A percentile compares a stretch with the other conserved stretches of the same genome.
These are phyloP conservation scores for Ennomos quercinarius DNA, from an alignment of 2,888 invertebrate genomes.

Conservation along the genomic window DNA sequence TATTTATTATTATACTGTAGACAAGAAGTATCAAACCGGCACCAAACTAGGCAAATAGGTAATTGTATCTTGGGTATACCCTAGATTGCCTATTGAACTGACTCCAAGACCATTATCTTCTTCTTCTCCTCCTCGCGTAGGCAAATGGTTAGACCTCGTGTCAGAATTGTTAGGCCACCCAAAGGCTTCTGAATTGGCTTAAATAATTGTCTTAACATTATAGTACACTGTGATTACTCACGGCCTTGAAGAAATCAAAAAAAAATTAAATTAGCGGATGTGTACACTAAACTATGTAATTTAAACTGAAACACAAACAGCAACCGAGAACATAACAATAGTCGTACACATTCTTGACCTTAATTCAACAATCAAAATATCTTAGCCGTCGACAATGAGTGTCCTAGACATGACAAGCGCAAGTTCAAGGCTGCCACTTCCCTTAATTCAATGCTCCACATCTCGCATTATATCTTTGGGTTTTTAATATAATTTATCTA, in stretches of 20 bases:
- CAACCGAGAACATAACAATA: slow-evolving; percentile 16
- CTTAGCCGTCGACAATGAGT: slow-evolving; percentile 22
- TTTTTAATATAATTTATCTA: too few species aligned
- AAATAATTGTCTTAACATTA: neutral
- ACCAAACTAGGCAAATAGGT: too few species aligned
- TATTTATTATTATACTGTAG: too few species aligned
- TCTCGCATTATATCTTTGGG: neutral
- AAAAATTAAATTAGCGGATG: slow-evolving; percentile 19
- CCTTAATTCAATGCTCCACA: slow-evolving; percentile 11
- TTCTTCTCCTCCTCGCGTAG: too few species aligned
- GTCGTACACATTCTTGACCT: slow-evolving; percentile 18
- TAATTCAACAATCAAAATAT: slow-evolving; percentile 23
- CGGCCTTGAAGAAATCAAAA: slow-evolving; percentile 25
- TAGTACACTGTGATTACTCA: neutral
- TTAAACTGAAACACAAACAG: slow-evolving; percentile 19
- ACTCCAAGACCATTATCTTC: too few species aligned
- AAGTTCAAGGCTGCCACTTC: slow-evolving; percentile 23
- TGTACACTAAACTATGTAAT: slow-evolving; percentile 19
- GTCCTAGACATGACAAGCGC: slow-evolving; percentile 1
- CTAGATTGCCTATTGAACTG: too few species aligned
- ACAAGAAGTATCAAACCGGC: too few species aligned
- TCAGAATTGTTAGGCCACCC: too few species aligned
- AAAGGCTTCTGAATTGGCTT: too few species aligned
- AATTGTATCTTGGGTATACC: too few species aligned
- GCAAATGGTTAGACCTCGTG: too few species aligned